Evolutionary conservation across 2,797 vertebrate genomes (phyloP).

Genomic region (Emys orbicularis): DNA sequence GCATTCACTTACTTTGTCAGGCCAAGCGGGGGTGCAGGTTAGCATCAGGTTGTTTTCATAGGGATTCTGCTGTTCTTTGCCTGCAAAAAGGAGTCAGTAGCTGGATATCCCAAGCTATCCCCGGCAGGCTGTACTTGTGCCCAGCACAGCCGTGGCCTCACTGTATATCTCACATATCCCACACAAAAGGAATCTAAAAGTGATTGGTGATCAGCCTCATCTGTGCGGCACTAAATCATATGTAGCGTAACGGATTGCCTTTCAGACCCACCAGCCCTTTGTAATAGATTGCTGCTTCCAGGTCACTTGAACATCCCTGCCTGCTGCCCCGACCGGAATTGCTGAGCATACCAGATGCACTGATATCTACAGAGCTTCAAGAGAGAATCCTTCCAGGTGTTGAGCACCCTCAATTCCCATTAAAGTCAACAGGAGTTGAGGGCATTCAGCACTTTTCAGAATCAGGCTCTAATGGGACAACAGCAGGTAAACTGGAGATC

Average conservation of each 20-base stretch:
- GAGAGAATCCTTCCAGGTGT: rapidly evolving
- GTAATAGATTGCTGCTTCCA: neutral
- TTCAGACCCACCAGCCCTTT: neutral
- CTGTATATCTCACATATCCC: neutral
- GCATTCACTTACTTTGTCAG: rapidly evolving
- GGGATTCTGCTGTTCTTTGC: rapidly evolving
- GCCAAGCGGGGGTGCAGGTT: rapidly evolving
- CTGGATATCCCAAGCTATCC: neutral
- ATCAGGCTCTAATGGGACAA: neutral
- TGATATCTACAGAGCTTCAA: neutral
- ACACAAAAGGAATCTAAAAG: neutral
- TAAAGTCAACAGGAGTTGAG: neutral
- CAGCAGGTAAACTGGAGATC: neutral
- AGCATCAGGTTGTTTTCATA: neutral
- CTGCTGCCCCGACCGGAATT: neutral
- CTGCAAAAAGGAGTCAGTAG: neutral
- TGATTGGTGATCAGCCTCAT: neutral
- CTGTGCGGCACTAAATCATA: neutral
- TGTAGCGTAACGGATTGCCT: rapidly evolving
- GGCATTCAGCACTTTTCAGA: neutral
- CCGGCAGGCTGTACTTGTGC: neutral
- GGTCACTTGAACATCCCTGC: neutral
- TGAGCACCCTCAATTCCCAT: neutral
- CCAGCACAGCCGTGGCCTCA: neutral
- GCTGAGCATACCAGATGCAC: neutral